Percentiles rank a stretch among this genome's conserved stretches.
Conservation (phyloP, 2,113 vertebrate species). For the Cariama cristata region DNA sequence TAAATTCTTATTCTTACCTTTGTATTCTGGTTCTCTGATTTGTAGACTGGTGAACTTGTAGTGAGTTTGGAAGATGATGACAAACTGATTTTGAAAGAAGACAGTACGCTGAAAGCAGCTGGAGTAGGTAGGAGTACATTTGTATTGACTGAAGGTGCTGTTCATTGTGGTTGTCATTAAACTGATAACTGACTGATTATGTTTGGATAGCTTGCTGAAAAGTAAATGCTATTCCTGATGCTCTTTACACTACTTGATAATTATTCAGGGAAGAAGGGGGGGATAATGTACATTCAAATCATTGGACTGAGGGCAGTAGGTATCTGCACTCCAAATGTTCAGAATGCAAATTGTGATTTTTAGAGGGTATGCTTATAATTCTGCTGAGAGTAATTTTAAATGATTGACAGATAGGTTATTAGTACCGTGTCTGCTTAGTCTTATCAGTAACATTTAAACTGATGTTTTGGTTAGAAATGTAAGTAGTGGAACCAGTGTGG, state of each 20-base stretch:
- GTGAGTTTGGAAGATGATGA: conserved; percentile 92
- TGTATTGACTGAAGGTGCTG: not conserved
- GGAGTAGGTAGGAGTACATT: conserved; percentile 82
- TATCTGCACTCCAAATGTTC: conserved; percentile 47
- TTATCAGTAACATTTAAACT: conserved; percentile 72
- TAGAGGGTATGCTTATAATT: conserved; percentile 64
- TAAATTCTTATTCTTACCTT: conserved; percentile 1
- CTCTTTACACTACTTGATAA: conserved; percentile 48
- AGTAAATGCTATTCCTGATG: conserved; percentile 60
- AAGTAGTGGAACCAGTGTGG: conserved; percentile 43
- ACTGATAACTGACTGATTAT: conserved; percentile 26
- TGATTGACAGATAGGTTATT: conserved; percentile 76
- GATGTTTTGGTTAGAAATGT: conserved; percentile 67
- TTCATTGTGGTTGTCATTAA: conserved; percentile 15
- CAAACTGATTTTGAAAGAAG: conserved; percentile 82
- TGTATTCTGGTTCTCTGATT: not conserved
- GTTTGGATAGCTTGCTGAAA: conserved; percentile 59
- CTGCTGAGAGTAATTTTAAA: conserved; percentile 73
- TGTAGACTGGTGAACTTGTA: conserved; percentile 91
- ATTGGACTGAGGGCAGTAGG: conserved; percentile 53
- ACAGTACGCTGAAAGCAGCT: conserved; percentile 79
- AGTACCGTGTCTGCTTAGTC: conserved; percentile 57
- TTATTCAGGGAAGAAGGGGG: conserved; percentile 50
- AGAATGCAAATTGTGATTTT: conserved; percentile 67
- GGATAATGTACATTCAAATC: conserved; percentile 56